Evolutionary conservation across 2,797 vertebrate species (phyloP), one percentile per base, ranked within the genome.

Genomic region (Mycteria americana): DNA sequence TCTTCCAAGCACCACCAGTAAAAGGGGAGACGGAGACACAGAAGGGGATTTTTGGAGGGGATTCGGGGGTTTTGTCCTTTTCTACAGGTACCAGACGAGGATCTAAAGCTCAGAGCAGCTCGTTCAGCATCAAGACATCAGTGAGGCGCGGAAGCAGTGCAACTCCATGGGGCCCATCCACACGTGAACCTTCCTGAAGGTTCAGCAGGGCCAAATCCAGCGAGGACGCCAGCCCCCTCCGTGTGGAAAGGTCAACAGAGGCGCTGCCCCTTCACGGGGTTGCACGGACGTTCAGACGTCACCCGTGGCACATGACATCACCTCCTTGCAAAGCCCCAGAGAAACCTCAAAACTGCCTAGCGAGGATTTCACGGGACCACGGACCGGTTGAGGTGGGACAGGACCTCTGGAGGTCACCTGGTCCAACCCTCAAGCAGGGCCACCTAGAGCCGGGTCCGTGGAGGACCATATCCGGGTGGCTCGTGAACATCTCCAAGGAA

Each of bases 231-330:
- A 0, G 14, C 8, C 9, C 22, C 31, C 48, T 16, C 23, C 2
- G 24, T 74, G 2, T 1, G 17, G 45, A 12, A 2, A 25, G 10
- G 30, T 17, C 35, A 4, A 7, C 4, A 2, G 62, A 54, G 25
- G 39, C 1, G 19, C 10, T 7, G 19, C 10, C 31, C 64, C 54
- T 6, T 12, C 6, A 4, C 6, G 13, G 31, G 15, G 31, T 13
- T 2, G 22, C 43, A 1, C 22, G 6, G 31, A 23, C 8, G 15
- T 17, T 50, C 25, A 14, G 16, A 22, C 7, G 27, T 8, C n/a
- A 3, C n/a, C n/a, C 7, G 19, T 2, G 24, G 46, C 7, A 6
- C 10, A 2, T 6, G 7, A 4, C 21, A 2, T 6, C 12, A 2
- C 7, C 51, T 33, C 51, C 37, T 46, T 2, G 13, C 35, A 2